Base-by-base conservation (phyloP, 2,888 invertebrate species). In the Teleogryllus oceanicus region DNA sequence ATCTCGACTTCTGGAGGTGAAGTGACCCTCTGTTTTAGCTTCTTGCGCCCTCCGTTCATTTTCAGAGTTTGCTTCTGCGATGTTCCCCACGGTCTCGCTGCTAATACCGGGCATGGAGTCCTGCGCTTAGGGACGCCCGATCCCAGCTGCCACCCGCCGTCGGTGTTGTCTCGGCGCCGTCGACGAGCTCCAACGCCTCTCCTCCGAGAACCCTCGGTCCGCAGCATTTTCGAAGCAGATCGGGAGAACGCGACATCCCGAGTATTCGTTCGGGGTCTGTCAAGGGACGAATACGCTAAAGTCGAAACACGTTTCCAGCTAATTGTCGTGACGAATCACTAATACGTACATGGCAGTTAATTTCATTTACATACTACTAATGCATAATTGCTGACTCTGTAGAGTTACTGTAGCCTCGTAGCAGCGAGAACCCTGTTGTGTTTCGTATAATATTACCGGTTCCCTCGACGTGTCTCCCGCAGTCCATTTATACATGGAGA, bases 321-420 rank as follows among this genome's bases (percentile, higher is more conserved):
- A 62, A 62, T 62, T 62, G 62, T 62, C 62, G 62, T 62, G 62
- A 62, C 62, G 62, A 62, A 62, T 62, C 62, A 18, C 62, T 16
- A 62, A 62, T 62, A 62, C n/a, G 62, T 62, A 62, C 62, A 62
- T 62, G 62, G 62, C 62, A 62, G 62, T 62, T 62, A 18, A 62
- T 13, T 62, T 62, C 62, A 62, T 62, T 62, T 62, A 62, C 62
- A 62, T 62, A 62, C 62, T 13, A 62, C 62, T 62, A 62, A 62
- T 62, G 62, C 62, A 62, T 62, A 62, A 62, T 62, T 62, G 62
- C n/a, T 62, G 13, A 62, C 13, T 62, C 16, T n/a, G 62, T 62
- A 37, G 62, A 62, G 62, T 62, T 62, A 18, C n/a, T n/a, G 62
- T 62, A 62, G 62, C 62, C 62, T n/a, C 62, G 13, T 12, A 62